These are phyloP conservation scores for Amphibalanus amphitrite DNA, from an alignment of 1,140 invertebrate species.

Conservation along the genomic window DNA sequence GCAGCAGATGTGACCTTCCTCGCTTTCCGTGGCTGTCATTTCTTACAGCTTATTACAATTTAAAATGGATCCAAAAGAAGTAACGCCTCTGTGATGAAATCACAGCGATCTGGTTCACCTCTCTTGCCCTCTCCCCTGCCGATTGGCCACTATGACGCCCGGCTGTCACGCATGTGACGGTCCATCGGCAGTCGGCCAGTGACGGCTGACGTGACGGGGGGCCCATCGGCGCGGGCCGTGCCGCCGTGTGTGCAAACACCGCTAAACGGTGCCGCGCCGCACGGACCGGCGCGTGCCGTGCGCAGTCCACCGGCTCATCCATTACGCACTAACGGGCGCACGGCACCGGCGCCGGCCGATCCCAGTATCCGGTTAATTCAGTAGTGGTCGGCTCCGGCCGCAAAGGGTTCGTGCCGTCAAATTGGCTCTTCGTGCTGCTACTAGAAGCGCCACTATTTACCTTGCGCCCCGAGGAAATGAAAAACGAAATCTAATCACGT, in stretches of 20 bases:
- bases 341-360: background rate
- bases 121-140: no score
- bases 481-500: conserved; percentile 1
- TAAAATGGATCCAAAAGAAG: no score
- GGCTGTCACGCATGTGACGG: no score
- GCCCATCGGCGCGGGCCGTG: background rate
- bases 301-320: background rate
- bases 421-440: background rate
- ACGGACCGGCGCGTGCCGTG: background rate
- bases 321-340: background rate
- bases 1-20: no score
- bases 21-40: no score
- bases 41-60: no score
- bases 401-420: background rate
- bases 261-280: background rate
- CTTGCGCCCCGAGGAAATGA: background rate
- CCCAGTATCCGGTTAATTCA: background rate
- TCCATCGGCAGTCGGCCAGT: no score
- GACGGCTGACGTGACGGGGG: background rate
- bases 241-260: background rate
- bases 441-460: background rate
- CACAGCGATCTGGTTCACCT: no score
- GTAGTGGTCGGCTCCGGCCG: background rate
- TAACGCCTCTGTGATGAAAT: no score
- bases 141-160: no score